Evolutionary conservation across 2,797 vertebrate species (phyloP).

Genomic region (Gymnothorax reevesii): DNA sequence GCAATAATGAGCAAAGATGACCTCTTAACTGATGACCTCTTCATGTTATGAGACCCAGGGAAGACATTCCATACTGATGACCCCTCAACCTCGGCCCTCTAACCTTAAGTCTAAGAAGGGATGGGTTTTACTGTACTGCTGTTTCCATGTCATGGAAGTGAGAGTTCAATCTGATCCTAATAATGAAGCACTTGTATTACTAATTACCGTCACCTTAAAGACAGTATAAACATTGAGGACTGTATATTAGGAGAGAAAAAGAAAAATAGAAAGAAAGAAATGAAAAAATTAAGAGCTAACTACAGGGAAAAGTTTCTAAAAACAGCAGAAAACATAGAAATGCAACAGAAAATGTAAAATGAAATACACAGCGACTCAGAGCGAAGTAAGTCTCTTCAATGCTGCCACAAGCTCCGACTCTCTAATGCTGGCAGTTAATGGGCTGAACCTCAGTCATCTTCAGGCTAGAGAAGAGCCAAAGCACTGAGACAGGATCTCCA

Average conservation of each 20-base stretch:
- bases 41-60: background rate
- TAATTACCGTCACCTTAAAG: background rate
- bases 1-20: background rate
- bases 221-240: background rate
- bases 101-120: background rate
- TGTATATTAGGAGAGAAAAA: background rate
- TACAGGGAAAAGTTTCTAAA: background rate
- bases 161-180: background rate
- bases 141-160: background rate
- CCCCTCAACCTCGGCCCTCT: background rate
- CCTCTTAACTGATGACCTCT: background rate
- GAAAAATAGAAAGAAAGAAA: background rate
- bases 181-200: background rate
- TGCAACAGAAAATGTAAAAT: background rate
- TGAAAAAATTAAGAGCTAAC: background rate
- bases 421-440: slow-evolving; percentile 15
- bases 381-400: background rate
- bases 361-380: background rate
- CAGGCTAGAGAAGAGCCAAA: background rate
- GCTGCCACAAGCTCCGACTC: background rate
- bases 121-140: background rate
- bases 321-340: background rate
- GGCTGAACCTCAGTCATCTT: background rate
- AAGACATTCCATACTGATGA: background rate
- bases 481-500: slow-evolving; percentile 16